Evolutionary conservation across 2,113 vertebrate species (phyloP).

Genomic region (Penelope pileata): DNA sequence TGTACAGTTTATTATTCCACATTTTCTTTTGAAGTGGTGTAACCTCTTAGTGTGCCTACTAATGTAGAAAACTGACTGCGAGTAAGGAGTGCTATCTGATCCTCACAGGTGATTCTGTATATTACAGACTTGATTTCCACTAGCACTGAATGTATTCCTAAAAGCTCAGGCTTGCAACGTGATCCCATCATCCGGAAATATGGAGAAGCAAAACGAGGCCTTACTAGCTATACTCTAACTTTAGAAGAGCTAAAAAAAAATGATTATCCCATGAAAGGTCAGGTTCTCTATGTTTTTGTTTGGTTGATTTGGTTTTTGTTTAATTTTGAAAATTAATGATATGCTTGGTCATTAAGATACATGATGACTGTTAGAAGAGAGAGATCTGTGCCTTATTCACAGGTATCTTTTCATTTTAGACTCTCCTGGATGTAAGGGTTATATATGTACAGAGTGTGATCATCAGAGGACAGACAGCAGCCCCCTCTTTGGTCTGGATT

Average conservation of each 20-base stretch:
- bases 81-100: background rate
- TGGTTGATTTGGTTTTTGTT: background rate
- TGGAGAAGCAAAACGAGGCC: conserved; percentile 46
- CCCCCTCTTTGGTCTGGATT: conserved; percentile 91
- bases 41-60: background rate
- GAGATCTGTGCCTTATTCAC: background rate
- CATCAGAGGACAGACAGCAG: conserved; percentile 82
- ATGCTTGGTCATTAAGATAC: background rate
- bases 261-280: conserved; percentile 76
- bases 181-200: conserved; percentile 76
- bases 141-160: background rate
- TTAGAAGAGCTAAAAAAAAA: conserved; percentile 70
- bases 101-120: background rate
- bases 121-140: conserved; percentile 59
- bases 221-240: conserved; percentile 73
- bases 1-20: background rate
- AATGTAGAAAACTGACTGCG: background rate
- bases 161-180: background rate
- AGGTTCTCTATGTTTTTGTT: background rate
- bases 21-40: background rate
- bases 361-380: background rate
- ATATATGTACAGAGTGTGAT: conserved; percentile 71
- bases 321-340: background rate
- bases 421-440: conserved; percentile 75
- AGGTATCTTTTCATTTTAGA: conserved; percentile 71